Conservation (phyloP, 2,113 vertebrate species). For the Plotosus lineatus region DNA sequence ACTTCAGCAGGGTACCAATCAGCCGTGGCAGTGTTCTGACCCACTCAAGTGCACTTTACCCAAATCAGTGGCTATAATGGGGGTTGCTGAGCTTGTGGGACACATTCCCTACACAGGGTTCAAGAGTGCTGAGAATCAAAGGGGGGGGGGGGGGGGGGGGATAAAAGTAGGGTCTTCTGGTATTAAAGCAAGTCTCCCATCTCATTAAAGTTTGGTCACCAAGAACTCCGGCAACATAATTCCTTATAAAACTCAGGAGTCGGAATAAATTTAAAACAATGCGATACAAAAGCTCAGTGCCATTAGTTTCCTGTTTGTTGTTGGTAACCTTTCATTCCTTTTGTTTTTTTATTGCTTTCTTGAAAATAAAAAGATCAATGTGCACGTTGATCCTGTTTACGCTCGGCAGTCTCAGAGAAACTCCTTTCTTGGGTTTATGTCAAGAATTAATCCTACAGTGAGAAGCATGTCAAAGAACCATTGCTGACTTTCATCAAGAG, state of each 20-base stretch:
- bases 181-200: conserved; percentile 39
- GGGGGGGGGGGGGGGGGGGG: no score
- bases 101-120: conserved; percentile 47
- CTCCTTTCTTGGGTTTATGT: neutral
- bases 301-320: neutral
- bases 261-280: neutral
- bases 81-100: conserved; percentile 54
- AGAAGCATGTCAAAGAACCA: no score
- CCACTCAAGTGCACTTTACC: conserved; percentile 54
- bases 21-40: conserved; percentile 54
- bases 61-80: conserved; percentile 40
- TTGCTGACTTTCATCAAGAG: no score
- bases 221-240: conserved; percentile 42
- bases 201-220: conserved; percentile 64
- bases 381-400: conserved; percentile 60
- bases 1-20: conserved; percentile 50
- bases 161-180: conserved; percentile 29
- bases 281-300: neutral
- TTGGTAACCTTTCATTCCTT: neutral
- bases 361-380: conserved; percentile 54
- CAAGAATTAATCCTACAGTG: neutral
- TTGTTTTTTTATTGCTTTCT: conserved; percentile 54
- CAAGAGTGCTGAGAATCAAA: conserved; percentile 33
- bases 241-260: neutral
- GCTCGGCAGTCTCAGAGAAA: no score